These are phyloP conservation scores for Folsomia manolachei DNA, from an alignment of 2,888 invertebrate genomes.

Conservation along the genomic window DNA sequence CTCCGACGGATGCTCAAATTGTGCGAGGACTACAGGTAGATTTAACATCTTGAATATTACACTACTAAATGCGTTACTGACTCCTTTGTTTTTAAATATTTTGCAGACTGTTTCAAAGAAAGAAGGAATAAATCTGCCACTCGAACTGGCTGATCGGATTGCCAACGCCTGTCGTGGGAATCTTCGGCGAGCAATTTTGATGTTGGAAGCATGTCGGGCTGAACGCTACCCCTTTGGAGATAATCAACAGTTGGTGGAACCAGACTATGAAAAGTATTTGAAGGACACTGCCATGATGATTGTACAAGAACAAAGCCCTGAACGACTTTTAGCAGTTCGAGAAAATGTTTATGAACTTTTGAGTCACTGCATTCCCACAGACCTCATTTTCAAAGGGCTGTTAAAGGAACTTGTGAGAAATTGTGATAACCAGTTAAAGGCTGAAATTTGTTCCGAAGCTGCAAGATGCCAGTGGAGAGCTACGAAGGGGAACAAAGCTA, in stretches of 20 bases:
- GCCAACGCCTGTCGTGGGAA: constrained; percentile 80
- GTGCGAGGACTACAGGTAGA: constrained; percentile 59
- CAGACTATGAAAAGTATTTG: constrained; percentile 91
- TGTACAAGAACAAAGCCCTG: constrained; percentile 79
- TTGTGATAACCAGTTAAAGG: constrained; percentile 86
- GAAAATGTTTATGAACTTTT: constrained; percentile 88
- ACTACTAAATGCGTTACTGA: background rate
- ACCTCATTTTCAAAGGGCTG: constrained; percentile 73
- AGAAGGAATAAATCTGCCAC: constrained; percentile 75
- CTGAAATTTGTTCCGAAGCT: constrained; percentile 78
- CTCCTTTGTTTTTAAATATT: constrained; percentile 33
- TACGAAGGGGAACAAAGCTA: constrained; percentile 86
- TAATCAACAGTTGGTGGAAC: constrained; percentile 57
- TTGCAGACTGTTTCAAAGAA: constrained; percentile 69
- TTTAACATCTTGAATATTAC: background rate
- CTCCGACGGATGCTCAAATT: constrained; percentile 78
- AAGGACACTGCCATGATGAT: constrained; percentile 82
- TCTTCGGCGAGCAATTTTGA: constrained; percentile 83
- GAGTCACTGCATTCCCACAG: constrained; percentile 88
- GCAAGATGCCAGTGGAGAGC: constrained; percentile 90
- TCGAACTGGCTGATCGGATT: constrained; percentile 72
- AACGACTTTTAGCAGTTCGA: constrained; percentile 77
- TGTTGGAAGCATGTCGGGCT: constrained; percentile 76
- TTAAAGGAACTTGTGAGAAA: constrained; percentile 78
- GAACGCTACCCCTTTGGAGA: constrained; percentile 49